phyloP scores from a whole-genome alignment of 2,888 invertebrate genomes.

The Brachyptera putata region DNA sequence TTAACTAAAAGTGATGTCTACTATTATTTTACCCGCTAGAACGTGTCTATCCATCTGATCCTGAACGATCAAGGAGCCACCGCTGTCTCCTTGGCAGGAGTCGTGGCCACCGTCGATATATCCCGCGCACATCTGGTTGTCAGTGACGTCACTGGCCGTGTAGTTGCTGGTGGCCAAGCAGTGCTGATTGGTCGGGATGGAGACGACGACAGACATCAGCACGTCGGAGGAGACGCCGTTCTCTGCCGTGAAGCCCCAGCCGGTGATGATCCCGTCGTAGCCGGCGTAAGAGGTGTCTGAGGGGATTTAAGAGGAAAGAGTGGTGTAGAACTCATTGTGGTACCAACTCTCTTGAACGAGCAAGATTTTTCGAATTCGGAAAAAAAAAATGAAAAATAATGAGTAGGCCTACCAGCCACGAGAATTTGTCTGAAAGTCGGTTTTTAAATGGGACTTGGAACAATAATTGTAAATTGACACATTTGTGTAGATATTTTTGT shows the following conservation, averaged over 20 bases:
- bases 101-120: constrained; percentile 30
- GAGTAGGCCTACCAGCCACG: too few species aligned
- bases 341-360: too few species aligned
- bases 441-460: too few species aligned
- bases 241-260: constrained; percentile 41
- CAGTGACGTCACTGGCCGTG: constrained; percentile 44
- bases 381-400: too few species aligned
- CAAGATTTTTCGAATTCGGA: too few species aligned
- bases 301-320: too few species aligned
- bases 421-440: too few species aligned
- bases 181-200: constrained; percentile 40
- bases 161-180: constrained; percentile 37
- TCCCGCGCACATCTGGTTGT: constrained; percentile 54
- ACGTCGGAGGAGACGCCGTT: constrained; percentile 38
- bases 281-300: not conserved
- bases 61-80: constrained; percentile 28
- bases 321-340: too few species aligned
- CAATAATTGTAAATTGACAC: too few species aligned
- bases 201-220: constrained; percentile 39
- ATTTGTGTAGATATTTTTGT: too few species aligned
- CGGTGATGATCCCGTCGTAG: constrained; percentile 35
- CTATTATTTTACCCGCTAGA: constrained; percentile 28
- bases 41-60: constrained; percentile 14
- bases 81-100: constrained; percentile 25
- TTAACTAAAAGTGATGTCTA: too few species aligned